Evolutionary conservation across 2,113 vertebrate genomes (phyloP), one percentile per base, ranked within the genome.

Genomic region (Serinus canaria): DNA sequence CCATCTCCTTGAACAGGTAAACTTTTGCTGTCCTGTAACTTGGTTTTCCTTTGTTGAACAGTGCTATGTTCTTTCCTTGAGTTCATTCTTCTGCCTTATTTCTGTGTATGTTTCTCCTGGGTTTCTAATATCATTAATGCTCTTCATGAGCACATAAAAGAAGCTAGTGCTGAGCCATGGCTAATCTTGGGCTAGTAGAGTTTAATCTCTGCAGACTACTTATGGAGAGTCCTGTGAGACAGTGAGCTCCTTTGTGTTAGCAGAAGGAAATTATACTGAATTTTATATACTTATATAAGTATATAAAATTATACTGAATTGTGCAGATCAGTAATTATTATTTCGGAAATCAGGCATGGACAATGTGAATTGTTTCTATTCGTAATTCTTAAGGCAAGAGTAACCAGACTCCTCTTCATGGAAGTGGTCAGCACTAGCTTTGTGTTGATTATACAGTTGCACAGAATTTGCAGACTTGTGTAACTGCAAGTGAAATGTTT

Each of bases 1-100:
- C 66, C 98, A 99, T 91, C 98, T 99, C 64, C 99, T 99, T 97
- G 99, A 99, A 95, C 99, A 99, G 98, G 99, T 99, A 98, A 96
- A 50, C 41, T 56, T 87, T 76, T 44, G 92, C 55, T 86, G 3
- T 89, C 44, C 76, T 89, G 11, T 89, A 89, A 46, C 39, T 75
- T 55, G 27, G 0, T 74, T 82, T 87, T 87, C 15, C 31, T 9
- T 25, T 87, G 43, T 56, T 82, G 44, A 72, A 31, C 30, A 59
- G 27, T 25, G 10, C 9, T 58, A 0, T 69, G 13, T 39, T 88
- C 24, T 78, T 81, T 22, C 43, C 6, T 23, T 75, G 37, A 85
- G 47, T 80, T 58, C 4, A 20, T 62, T 53, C 43, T 93, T 73
- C 25, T 82, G 22, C 58, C 30, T 59, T 3, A 5, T 47, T 84